Evolutionary conservation across 92 coral and sea anemone genomes (phyloP).

Genomic region (Parazoanthus atlanticus): DNA sequence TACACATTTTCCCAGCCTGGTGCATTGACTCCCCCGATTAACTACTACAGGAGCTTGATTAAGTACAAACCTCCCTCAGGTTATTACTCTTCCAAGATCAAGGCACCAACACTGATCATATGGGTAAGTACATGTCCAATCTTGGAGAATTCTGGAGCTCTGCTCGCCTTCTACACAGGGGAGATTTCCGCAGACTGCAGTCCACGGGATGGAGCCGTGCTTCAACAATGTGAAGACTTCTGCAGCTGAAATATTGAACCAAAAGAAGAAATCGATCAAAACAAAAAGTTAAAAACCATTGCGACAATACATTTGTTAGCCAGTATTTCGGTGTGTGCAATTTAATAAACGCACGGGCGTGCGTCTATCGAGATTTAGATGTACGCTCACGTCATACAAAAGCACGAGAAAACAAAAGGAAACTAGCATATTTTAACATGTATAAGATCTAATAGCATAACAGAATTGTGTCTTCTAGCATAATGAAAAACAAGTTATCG

Average conservation of each 20-base stretch:
- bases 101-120: conserved; percentile 83
- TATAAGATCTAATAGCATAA: too few species aligned
- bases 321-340: too few species aligned
- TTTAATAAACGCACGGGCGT: too few species aligned
- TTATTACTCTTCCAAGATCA: conserved; percentile 50
- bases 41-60: conserved; percentile 76
- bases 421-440: too few species aligned
- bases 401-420: too few species aligned
- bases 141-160: not conserved
- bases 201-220: not conserved
- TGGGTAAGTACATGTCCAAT: conserved; percentile 77
- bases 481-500: not conserved
- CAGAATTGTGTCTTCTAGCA: not conserved
- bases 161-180: not conserved
- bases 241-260: too few species aligned
- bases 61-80: not conserved
- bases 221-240: not conserved
- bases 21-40: conserved; percentile 70
- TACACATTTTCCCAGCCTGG: conserved; percentile 85
- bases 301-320: too few species aligned
- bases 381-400: too few species aligned
- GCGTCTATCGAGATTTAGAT: too few species aligned
- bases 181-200: not conserved
- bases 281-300: not conserved
- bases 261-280: not conserved